A percentile compares a stretch with the other conserved stretches of the same genome.
Conservation (phyloP, 2,797 vertebrate genomes). For the Poecilia wingei region DNA sequence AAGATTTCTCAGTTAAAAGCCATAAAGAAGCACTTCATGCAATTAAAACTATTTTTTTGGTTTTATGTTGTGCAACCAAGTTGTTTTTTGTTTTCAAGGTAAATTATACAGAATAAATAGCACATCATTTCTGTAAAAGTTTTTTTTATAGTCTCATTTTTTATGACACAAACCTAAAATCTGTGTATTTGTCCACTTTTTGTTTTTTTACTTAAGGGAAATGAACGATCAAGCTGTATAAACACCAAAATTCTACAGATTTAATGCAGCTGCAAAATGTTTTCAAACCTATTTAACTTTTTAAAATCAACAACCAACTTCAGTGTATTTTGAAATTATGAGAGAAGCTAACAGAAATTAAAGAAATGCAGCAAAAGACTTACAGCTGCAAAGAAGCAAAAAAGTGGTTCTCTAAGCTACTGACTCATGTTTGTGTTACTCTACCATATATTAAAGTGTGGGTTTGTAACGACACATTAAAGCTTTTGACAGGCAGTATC, state of each 20-base stretch:
- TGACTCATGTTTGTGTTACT: not conserved
- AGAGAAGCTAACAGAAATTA: too few relatives aligned
- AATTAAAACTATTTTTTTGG: not conserved
- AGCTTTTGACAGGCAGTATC: not conserved
- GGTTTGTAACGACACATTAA: not conserved
- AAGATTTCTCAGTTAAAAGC: not conserved
- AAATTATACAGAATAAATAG: too few relatives aligned
- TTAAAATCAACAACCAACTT: not conserved
- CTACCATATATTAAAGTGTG: too few relatives aligned
- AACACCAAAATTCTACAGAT: not conserved
- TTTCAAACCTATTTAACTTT: not conserved
- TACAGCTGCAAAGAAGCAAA: not conserved
- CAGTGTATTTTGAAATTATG: not conserved
- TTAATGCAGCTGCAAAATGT: not conserved
- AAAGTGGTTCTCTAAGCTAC: not conserved
- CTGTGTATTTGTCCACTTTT: too few relatives aligned
- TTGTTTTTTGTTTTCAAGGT: too few relatives aligned
- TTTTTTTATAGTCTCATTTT: too few relatives aligned
- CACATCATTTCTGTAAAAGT: too few relatives aligned
- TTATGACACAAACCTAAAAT: too few relatives aligned
- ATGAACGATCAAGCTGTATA: not conserved
- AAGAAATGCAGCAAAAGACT: not conserved
- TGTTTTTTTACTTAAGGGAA: not conserved
- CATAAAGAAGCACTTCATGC: not conserved
- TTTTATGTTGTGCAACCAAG: too few relatives aligned